Percentiles rank a stretch among this genome's conserved stretches.
Evolutionary conservation across 2,888 invertebrate species (phyloP).

Genomic region (Melanargia galathea): DNA sequence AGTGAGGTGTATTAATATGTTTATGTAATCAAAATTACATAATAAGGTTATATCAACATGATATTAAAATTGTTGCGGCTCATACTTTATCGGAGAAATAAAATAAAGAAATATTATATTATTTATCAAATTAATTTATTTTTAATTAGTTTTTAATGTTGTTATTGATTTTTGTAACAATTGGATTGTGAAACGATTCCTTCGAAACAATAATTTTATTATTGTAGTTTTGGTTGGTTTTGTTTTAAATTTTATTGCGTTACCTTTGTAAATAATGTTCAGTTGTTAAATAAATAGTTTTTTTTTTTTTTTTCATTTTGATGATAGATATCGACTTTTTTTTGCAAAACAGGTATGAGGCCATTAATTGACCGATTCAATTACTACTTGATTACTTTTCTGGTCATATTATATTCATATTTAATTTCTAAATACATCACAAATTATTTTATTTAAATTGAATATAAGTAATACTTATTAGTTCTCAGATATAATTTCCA

Average conservation of each 20-base stretch:
- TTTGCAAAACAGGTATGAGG: too few relatives aligned
- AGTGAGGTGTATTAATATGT: slow-evolving; percentile 42
- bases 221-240: slow-evolving; percentile 48
- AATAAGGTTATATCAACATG: slow-evolving; percentile 71
- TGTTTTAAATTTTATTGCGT: slow-evolving; percentile 43
- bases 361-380: too few relatives aligned
- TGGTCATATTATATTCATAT: too few relatives aligned
- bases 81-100: slow-evolving; percentile 59
- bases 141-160: slow-evolving; percentile 62
- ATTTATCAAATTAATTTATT: slow-evolving; percentile 73
- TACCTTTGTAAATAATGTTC: slow-evolving; percentile 27
- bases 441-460: too few relatives aligned
- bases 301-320: not conserved
- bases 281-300: not conserved
- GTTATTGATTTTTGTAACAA: slow-evolving; percentile 59
- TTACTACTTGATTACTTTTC: too few relatives aligned
- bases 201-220: slow-evolving; percentile 50
- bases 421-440: too few relatives aligned
- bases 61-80: slow-evolving; percentile 79
- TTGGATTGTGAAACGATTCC: slow-evolving; percentile 64
- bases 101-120: slow-evolving; percentile 37
- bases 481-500: too few relatives aligned
- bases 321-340: too few relatives aligned
- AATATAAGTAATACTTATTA: too few relatives aligned
- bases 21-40: slow-evolving; percentile 54